Evolutionary conservation across 2,888 invertebrate species (phyloP).

Genomic region (Lordiphosa fenestrarum): DNA sequence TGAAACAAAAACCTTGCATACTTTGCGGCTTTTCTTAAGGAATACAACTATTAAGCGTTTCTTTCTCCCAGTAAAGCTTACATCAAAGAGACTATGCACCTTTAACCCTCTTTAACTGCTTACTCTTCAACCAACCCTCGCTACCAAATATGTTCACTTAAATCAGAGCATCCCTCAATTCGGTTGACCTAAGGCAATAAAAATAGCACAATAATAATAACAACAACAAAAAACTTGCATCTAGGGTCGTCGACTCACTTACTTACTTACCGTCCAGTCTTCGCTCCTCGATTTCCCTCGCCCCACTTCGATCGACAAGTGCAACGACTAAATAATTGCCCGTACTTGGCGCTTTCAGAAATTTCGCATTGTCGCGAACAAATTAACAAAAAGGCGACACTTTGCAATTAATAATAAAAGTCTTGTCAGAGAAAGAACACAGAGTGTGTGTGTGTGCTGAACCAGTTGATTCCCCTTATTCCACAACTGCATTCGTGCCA

Average conservation of each 20-base stretch:
- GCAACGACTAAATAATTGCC: conserved; percentile 6
- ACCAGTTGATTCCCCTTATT: not conserved
- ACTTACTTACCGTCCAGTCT: conserved; percentile 1
- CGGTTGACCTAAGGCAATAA: too few species aligned
- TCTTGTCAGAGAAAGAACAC: conserved; percentile 1
- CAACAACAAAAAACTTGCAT: not conserved
- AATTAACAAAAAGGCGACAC: conserved; percentile 1
- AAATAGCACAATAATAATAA: not conserved
- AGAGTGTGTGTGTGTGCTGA: too few species aligned
- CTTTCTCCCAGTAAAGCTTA: too few species aligned
- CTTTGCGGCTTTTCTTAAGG: too few species aligned
- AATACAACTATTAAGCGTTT: too few species aligned
- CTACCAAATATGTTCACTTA: too few species aligned
- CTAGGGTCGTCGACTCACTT: conserved; percentile 9
- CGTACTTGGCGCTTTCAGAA: not conserved
- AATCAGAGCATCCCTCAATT: too few species aligned
- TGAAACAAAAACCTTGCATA: too few species aligned
- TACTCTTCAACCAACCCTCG: too few species aligned
- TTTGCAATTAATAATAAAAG: conserved; percentile 5
- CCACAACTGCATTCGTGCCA: not conserved
- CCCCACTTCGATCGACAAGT: conserved; percentile 7
- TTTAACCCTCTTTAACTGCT: too few species aligned
- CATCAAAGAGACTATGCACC: too few species aligned
- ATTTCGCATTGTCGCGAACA: not conserved
- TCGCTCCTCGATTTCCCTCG: not conserved